A percentile compares a stretch with the other conserved stretches of the same genome.
Evolutionary conservation across 2,888 invertebrate species (phyloP).

Genomic region (Isoperla grammatica): DNA sequence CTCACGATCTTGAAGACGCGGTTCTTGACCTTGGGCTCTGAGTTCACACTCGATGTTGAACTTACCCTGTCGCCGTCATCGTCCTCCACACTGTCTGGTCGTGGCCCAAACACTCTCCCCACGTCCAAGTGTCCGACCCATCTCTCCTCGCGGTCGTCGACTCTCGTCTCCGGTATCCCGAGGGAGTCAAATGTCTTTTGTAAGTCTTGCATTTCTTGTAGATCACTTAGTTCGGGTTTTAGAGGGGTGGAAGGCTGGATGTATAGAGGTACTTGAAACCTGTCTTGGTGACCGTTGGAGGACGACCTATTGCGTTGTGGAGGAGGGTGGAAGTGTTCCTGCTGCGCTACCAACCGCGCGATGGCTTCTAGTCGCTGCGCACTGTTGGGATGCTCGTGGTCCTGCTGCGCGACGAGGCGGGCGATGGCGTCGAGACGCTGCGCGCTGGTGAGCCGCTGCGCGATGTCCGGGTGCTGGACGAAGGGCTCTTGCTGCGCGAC

Average conservation of each 20-base stretch:
- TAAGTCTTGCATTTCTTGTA: slow-evolving; percentile 9
- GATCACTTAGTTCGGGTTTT: not conserved
- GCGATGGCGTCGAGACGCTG: too few species aligned
- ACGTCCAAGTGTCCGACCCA: not conserved
- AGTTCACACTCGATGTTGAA: not conserved
- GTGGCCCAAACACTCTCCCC: not conserved
- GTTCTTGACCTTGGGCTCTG: not conserved
- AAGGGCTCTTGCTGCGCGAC: too few species aligned
- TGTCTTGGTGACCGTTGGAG: not conserved
- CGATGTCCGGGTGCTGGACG: too few species aligned
- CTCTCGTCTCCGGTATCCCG: slow-evolving; percentile 3
- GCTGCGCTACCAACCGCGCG: too few species aligned
- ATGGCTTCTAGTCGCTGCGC: too few species aligned
- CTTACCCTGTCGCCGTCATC: not conserved
- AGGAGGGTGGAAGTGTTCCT: too few species aligned
- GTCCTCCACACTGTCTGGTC: not conserved
- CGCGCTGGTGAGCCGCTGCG: too few species aligned
- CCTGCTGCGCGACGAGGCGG: too few species aligned
- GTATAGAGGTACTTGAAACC: slow-evolving; percentile 5
- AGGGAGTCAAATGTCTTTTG: slow-evolving; percentile 4
- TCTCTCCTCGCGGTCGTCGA: not conserved
- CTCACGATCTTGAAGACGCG: not conserved
- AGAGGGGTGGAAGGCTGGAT: slow-evolving; percentile 8
- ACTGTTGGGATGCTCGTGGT: too few species aligned
- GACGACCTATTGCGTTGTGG: too few species aligned